A percentile compares a stretch with the other conserved stretches of the same genome.
These are phyloP conservation scores for Calyptommatus sinebrachiatus DNA, from an alignment of 2,113 vertebrate genomes.

Conservation along the genomic window DNA sequence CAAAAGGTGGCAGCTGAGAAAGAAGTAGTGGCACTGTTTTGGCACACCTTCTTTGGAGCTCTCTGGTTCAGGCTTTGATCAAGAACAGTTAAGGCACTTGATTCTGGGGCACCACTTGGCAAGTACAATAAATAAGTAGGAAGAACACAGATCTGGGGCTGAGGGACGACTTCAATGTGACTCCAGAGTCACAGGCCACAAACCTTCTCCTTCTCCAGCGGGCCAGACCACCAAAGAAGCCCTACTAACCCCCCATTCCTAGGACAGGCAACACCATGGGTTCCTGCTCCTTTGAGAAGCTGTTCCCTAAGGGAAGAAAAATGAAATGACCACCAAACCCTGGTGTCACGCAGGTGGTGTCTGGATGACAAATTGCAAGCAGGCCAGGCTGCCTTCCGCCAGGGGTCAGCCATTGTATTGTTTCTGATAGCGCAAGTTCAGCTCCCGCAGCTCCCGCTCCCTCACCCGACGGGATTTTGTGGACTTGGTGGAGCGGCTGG, in stretches of 20 bases:
- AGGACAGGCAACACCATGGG: rapidly evolving
- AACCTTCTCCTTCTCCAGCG: neutral
- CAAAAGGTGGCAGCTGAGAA: neutral
- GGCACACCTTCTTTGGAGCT: neutral
- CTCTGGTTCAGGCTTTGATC: neutral
- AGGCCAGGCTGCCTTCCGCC: neutral
- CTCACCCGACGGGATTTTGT: slow-evolving; percentile 91
- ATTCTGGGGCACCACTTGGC: neutral
- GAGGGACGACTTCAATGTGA: slow-evolving; percentile 13
- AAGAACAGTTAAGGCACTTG: neutral
- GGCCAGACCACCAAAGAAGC: neutral
- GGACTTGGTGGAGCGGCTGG: slow-evolving; percentile 94
- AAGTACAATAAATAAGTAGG: slow-evolving; percentile 60
- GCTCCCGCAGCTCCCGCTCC: slow-evolving; percentile 91
- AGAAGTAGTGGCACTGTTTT: neutral
- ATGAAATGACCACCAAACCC: neutral
- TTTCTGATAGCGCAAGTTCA: slow-evolving; percentile 96
- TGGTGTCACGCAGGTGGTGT: neutral
- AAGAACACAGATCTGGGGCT: slow-evolving; percentile 39
- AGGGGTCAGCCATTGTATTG: slow-evolving; percentile 87
- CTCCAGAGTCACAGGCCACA: slow-evolving; percentile 33
- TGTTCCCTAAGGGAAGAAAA: slow-evolving; percentile 21
- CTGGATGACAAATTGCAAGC: neutral
- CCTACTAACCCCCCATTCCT: neutral
- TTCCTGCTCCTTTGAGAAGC: neutral